phyloP scores from a whole-genome alignment of 2,113 vertebrate species.

The Melanotaenia duboulayi region DNA sequence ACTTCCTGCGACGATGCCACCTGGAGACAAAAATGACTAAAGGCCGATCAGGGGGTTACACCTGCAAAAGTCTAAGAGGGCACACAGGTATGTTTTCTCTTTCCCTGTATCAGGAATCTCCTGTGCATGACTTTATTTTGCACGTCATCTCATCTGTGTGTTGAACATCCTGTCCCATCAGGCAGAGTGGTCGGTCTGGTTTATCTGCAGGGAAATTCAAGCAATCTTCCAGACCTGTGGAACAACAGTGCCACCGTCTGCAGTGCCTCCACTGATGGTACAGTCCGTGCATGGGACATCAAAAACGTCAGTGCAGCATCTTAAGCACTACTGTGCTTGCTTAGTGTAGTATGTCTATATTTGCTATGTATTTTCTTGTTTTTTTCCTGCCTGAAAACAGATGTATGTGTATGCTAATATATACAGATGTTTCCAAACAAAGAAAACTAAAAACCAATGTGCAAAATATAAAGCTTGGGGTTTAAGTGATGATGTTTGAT shows the following conservation, averaged over 20 bases:
- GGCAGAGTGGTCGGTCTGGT: conserved; percentile 77
- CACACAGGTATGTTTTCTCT: conserved; percentile 72
- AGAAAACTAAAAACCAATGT: too few relatives aligned
- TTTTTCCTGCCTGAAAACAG: neutral
- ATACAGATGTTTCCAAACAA: neutral
- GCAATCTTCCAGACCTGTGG: conserved; percentile 61
- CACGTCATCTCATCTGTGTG: fast-evolving
- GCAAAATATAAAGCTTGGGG: too few relatives aligned
- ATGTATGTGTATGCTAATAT: neutral
- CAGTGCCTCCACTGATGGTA: conserved; percentile 81
- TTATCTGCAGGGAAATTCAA: conserved; percentile 72
- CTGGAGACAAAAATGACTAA: conserved; percentile 82
- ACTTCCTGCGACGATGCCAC: conserved; percentile 80
- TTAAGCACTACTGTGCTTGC: neutral
- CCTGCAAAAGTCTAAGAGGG: conserved; percentile 82
- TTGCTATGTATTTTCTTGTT: neutral
- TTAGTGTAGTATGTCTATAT: neutral
- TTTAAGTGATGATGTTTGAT: too few relatives aligned
- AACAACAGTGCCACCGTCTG: conserved; percentile 70
- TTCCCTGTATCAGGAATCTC: too few relatives aligned
- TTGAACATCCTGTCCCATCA: conserved; percentile 52
- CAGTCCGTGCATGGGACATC: conserved; percentile 82
- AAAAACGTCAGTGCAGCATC: conserved; percentile 72
- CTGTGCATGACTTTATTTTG: neutral
- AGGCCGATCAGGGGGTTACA: conserved; percentile 80